Evolutionary conservation across 2,113 vertebrate genomes (phyloP), one percentile per base, ranked within the genome.

Genomic region (Ariopsis seemanni): DNA sequence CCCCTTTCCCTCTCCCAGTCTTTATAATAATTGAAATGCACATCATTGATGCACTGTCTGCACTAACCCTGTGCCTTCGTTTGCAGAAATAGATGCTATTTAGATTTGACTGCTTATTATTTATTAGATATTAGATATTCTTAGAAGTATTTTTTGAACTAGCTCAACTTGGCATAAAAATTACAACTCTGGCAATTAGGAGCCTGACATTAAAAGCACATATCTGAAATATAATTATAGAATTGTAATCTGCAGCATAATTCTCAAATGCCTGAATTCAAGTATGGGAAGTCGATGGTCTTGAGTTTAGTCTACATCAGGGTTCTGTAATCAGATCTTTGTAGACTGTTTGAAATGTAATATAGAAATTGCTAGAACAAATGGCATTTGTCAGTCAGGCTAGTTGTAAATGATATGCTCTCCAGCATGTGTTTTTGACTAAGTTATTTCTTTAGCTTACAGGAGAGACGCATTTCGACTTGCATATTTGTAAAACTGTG

Each of bases 351-450:
- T 71, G 27, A 72, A 72, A 72, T 2, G 17, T 72, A 72, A 18
- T 72, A 34, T 8, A 88, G 17, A 87, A 90, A 92, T 92, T 92
- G 91, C 89, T 92, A 93, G 92, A 91, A 93, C 91, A 93, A 94
- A 90, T 72, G 86, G 91, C 87, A 84, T 90, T 60, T 55, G 89
- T 20, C 71, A 48, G 34, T 74, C 34, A 42, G 72, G 22, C 86
- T 84, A 84, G 65, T 75, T 91, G 93, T 91, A 92, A 92, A 92
- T 94, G 91, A 91, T 74, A 89, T 88, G 90, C 88, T 74, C 78
- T 20, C 63, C 20, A 18, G 50, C 22, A 89, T 72, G 89, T 92
- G 90, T 88, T 62, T 74, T 48, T 50, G 8, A 9, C 34, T 89
- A 89, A n/a, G 91, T 91, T 90, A 93, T 86, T 90, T 89, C 20